phyloP scores from a whole-genome alignment of 2,888 invertebrate genomes.

The Malachius bipustulatus region DNA sequence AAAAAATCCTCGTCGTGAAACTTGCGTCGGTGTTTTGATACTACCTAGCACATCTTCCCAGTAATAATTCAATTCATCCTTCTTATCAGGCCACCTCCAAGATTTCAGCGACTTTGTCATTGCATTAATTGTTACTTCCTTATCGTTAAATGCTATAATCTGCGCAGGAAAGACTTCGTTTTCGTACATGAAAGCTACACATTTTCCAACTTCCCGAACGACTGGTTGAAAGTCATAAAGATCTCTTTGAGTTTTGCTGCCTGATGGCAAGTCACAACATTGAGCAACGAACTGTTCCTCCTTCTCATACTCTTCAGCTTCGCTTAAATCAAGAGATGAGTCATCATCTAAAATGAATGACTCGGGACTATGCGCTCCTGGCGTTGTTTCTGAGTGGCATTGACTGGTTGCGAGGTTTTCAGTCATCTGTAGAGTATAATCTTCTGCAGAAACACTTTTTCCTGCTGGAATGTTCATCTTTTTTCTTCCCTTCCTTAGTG shows the following conservation, averaged over 20 bases:
- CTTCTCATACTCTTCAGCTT: too few relatives aligned
- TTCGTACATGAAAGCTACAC: constrained; percentile 4
- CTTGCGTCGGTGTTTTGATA: background rate
- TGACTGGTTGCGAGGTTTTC: too few relatives aligned
- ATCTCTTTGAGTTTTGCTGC: too few relatives aligned
- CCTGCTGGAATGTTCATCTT: constrained; percentile 4
- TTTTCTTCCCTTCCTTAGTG: background rate
- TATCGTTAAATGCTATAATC: constrained; percentile 3
- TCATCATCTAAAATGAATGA: too few relatives aligned
- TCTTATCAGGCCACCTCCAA: constrained; percentile 4
- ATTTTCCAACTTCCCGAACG: background rate
- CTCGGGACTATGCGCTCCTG: too few relatives aligned
- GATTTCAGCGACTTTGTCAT: constrained; percentile 4
- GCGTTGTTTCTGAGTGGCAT: too few relatives aligned
- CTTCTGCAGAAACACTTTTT: too few relatives aligned
- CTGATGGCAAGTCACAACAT: too few relatives aligned
- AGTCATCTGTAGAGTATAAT: too few relatives aligned
- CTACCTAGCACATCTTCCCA: background rate
- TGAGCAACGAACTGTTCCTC: too few relatives aligned
- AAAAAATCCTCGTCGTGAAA: constrained; percentile 4
- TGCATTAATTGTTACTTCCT: constrained; percentile 3
- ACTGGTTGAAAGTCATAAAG: background rate
- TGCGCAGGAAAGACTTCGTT: constrained; percentile 1
- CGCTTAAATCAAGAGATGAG: too few relatives aligned
- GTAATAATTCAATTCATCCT: constrained; percentile 1